Conservation (phyloP, 1,140 invertebrate genomes). For the Aphelenchoides fujianensis region DNA sequence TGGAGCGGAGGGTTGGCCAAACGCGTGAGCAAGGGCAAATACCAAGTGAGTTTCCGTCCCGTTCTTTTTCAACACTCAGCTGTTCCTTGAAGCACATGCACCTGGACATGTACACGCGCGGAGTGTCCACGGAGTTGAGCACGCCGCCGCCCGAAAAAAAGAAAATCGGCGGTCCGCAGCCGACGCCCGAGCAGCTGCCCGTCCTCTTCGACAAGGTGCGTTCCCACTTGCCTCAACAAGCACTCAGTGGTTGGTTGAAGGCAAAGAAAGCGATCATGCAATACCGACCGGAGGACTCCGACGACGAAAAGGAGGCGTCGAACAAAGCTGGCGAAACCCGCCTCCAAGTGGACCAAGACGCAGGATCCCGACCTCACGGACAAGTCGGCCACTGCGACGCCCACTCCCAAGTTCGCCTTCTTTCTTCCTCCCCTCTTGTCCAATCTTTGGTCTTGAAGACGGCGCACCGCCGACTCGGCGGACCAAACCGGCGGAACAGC, state of each 20-base stretch:
- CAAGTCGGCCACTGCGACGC: conserved; percentile 33
- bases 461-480: conserved; percentile 43
- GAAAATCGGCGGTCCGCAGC: conserved; percentile 58
- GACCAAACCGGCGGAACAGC: neutral
- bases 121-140: conserved; percentile 59
- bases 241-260: conserved; percentile 28
- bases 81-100: conserved; percentile 45
- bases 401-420: conserved; percentile 37
- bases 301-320: conserved; percentile 31
- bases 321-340: conserved; percentile 24
- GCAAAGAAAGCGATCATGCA: conserved; percentile 57
- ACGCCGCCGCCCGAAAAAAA: conserved; percentile 45
- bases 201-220: conserved; percentile 58
- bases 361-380: conserved; percentile 44
- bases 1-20: conserved; percentile 59
- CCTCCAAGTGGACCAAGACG: conserved; percentile 45
- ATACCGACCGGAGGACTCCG: conserved; percentile 46
- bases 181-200: conserved; percentile 54
- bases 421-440: neutral
- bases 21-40: conserved; percentile 61
- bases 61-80: conserved; percentile 15
- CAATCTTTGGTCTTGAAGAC: conserved; percentile 3
- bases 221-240: neutral
- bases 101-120: conserved; percentile 56
- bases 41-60: conserved; percentile 46